Evolutionary conservation across 53 echinoderm and acorn worm genomes (phyloP).

Genomic region (Apostichopus leukothele): DNA sequence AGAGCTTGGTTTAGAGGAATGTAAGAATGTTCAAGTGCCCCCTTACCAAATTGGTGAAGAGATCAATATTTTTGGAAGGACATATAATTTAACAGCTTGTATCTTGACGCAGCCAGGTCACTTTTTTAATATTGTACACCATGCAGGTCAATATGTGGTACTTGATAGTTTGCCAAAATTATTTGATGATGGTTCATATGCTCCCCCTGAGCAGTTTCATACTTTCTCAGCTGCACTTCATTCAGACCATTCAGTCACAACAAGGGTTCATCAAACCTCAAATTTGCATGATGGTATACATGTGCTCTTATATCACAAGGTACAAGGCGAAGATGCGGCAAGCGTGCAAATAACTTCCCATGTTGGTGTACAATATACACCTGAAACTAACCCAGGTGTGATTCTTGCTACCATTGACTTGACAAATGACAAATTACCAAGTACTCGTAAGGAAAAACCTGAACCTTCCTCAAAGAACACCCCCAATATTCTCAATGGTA

Average conservation of each 20-base stretch:
- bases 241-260: background rate
- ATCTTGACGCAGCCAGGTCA: background rate
- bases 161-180: background rate
- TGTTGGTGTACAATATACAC: background rate
- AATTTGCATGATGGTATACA: constrained; percentile 12
- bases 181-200: constrained; percentile 1
- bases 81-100: background rate
- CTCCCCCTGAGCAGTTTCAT: background rate
- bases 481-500: too few relatives aligned
- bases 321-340: background rate
- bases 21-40: background rate
- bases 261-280: constrained; percentile 8
- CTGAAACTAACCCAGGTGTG: background rate
- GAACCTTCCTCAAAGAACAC: background rate
- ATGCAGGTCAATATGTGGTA: background rate
- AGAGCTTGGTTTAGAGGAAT: background rate
- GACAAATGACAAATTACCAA: background rate
- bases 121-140: background rate
- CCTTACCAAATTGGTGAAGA: constrained; percentile 24
- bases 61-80: background rate
- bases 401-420: background rate
- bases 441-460: background rate
- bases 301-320: constrained; percentile 5
- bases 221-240: constrained; percentile 18
- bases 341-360: background rate